These are phyloP conservation scores for Pristionchus entomophagus DNA, from an alignment of 2,888 invertebrate genomes.

Conservation along the genomic window DNA sequence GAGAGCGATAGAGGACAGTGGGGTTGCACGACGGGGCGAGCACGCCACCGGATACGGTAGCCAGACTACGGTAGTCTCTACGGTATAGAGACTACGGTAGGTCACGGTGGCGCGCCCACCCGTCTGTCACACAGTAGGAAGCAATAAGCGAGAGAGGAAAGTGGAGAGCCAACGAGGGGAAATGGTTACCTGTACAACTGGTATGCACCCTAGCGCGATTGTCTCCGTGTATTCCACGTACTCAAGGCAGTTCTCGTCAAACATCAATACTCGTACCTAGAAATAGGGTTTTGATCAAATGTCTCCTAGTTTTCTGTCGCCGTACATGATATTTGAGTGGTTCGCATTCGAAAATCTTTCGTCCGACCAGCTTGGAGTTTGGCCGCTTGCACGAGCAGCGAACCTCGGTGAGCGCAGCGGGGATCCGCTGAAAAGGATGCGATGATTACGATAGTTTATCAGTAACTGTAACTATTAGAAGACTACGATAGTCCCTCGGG, in stretches of 20 bases:
- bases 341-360: slow-evolving; percentile 74
- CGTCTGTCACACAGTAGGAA: neutral
- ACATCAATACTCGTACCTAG: slow-evolving; percentile 71
- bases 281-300: no score
- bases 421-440: slow-evolving; percentile 70
- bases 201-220: slow-evolving; percentile 72
- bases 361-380: slow-evolving; percentile 70
- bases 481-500: no score
- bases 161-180: neutral
- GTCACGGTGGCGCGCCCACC: neutral
- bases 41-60: neutral
- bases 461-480: no score
- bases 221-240: slow-evolving; percentile 72
- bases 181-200: slow-evolving; percentile 71
- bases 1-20: slow-evolving; percentile 39
- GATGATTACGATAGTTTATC: no score
- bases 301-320: neutral
- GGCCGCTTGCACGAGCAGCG: slow-evolving; percentile 73
- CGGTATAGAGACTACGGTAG: neutral
- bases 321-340: slow-evolving; percentile 71
- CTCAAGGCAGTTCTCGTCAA: slow-evolving; percentile 71
- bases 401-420: slow-evolving; percentile 74
- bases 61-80: neutral
- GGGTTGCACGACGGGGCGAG: neutral
- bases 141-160: neutral